Conservation (phyloP, 37 sponge, comb jelly and placozoan species). For the Beroe ovata region DNA sequence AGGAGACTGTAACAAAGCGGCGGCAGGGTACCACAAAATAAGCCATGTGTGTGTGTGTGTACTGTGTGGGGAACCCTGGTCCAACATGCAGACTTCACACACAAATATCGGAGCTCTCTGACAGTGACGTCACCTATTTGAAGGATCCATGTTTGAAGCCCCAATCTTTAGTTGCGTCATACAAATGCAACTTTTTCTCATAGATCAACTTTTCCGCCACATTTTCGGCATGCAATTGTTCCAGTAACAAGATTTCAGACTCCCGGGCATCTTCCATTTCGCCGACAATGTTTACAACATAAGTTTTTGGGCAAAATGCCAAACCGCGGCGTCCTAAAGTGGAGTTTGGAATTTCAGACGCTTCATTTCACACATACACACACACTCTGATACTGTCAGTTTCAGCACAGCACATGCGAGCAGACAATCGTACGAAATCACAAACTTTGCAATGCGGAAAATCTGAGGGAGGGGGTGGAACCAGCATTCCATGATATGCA, state of each 20-base stretch:
- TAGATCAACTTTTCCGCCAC: neutral
- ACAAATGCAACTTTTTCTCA: neutral
- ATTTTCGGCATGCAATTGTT: neutral
- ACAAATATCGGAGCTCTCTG: neutral
- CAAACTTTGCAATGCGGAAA: neutral
- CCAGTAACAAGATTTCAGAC: neutral
- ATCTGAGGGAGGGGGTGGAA: neutral
- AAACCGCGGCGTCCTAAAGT: neutral
- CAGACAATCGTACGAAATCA: neutral
- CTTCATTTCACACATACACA: neutral
- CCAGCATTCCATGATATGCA: neutral
- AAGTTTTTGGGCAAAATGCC: neutral
- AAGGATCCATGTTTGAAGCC: neutral
- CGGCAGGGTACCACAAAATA: neutral
- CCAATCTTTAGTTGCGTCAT: neutral
- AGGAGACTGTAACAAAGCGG: too few species aligned
- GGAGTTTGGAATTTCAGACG: neutral
- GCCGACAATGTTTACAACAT: constrained; percentile 5
- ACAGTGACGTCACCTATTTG: neutral
- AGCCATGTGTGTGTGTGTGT: too few species aligned
- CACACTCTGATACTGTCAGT: neutral
- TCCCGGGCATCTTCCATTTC: constrained; percentile 4
- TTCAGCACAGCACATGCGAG: neutral
- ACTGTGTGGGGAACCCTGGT: neutral
- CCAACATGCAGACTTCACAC: neutral